Conservation (phyloP, 1,140 invertebrate species). For the Caerostris darwini region DNA sequence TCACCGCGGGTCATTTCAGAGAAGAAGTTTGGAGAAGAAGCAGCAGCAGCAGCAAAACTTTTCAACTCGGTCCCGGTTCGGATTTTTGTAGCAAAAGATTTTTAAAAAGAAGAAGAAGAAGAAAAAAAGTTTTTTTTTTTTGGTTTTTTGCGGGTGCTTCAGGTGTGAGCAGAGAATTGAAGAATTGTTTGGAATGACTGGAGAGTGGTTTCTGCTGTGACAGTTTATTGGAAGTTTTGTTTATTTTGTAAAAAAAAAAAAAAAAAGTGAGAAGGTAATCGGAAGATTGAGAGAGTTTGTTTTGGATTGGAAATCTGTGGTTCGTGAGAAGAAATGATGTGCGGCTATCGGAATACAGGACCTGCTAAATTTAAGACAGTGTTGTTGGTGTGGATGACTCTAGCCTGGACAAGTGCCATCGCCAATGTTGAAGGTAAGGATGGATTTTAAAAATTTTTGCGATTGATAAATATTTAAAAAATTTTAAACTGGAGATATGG, state of each 20-base stretch:
- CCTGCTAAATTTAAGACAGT: constrained; percentile 5
- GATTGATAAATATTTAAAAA: too few relatives aligned
- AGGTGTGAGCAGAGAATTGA: background rate
- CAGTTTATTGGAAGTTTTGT: background rate
- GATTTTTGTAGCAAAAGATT: background rate
- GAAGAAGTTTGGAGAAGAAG: background rate
- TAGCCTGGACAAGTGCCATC: background rate
- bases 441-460: background rate
- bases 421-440: constrained; percentile 31
- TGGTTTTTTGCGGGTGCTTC: background rate
- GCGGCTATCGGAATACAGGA: constrained; percentile 38
- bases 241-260: background rate
- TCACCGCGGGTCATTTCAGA: constrained; percentile 1
- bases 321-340: background rate
- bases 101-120: background rate
- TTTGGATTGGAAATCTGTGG: background rate
- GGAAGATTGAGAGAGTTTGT: background rate
- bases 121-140: background rate
- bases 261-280: background rate
- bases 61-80: constrained; percentile 5
- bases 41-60: background rate
- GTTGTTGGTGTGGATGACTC: background rate
- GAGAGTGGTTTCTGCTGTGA: background rate
- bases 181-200: background rate
- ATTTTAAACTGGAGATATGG: too few relatives aligned